phyloP scores from a whole-genome alignment of 1,140 invertebrate genomes.

The Ectropis grisescens region DNA sequence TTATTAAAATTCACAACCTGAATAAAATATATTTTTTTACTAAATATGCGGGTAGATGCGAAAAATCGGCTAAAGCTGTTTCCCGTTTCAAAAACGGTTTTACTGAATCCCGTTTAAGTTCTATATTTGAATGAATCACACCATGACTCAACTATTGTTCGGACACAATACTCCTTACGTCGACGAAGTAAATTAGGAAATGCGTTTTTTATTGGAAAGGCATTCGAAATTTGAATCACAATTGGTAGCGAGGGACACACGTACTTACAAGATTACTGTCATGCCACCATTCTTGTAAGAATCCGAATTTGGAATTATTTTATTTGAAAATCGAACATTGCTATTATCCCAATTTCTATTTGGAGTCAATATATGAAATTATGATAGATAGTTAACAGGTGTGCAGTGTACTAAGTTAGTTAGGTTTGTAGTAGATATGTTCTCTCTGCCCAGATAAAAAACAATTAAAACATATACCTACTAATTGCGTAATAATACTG shows the following conservation, averaged over 20 bases:
- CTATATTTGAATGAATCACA: conserved; percentile 56
- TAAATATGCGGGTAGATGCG: too few species aligned
- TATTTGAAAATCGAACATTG: conserved; percentile 48
- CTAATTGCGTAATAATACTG: too few species aligned
- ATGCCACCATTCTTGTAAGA: too few species aligned
- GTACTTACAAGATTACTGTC: too few species aligned
- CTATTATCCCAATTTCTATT: background rate
- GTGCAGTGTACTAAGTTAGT: background rate
- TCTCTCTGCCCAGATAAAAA: too few species aligned
- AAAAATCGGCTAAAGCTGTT: too few species aligned
- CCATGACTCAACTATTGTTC: conserved; percentile 61
- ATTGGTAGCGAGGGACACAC: conserved; percentile 29
- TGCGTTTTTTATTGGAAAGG: conserved; percentile 63
- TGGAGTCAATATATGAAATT: background rate
- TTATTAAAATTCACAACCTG: too few species aligned
- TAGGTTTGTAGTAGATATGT: too few species aligned
- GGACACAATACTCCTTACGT: conserved; percentile 37
- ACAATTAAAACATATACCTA: too few species aligned
- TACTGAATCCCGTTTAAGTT: conserved; percentile 33
- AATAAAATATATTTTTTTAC: too few species aligned
- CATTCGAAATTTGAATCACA: conserved; percentile 56
- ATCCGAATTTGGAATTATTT: too few species aligned
- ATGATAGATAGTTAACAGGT: background rate
- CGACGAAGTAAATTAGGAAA: conserved; percentile 60
- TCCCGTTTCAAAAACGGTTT: too few species aligned